These are phyloP conservation scores for Meriones unguiculatus DNA, from an alignment of 2,113 vertebrate species.

Conservation along the genomic window DNA sequence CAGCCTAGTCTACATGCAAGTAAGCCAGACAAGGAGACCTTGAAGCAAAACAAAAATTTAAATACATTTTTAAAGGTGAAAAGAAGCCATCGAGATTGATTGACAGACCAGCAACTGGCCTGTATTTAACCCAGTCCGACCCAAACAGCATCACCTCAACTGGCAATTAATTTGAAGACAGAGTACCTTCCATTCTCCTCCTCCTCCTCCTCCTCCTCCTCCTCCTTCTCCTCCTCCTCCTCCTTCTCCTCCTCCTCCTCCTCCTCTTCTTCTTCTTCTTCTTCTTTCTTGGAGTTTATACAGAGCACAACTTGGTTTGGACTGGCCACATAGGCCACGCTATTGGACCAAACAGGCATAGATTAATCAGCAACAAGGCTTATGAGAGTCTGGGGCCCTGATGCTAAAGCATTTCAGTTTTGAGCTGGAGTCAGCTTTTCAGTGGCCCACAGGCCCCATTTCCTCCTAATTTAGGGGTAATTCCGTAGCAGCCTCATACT, in stretches of 20 bases:
- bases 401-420: constrained; percentile 1
- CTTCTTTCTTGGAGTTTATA: not conserved
- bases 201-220: too few relatives aligned
- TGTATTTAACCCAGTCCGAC: not conserved
- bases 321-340: not conserved
- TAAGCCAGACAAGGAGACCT: not conserved
- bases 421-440: constrained; percentile 7
- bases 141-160: constrained; percentile 2
- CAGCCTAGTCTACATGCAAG: not conserved
- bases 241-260: too few relatives aligned
- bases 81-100: not conserved
- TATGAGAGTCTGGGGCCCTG: not conserved
- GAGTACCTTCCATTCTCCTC: not conserved
- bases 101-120: not conserved
- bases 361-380: not conserved
- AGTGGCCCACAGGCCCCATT: not conserved
- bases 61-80: not conserved
- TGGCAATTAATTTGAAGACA: not conserved
- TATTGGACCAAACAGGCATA: not conserved
- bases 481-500: not conserved
- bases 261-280: not conserved
- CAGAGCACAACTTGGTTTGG: not conserved
- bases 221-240: too few relatives aligned
- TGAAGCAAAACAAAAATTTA: not conserved
- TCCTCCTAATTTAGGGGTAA: not conserved